Conservation (phyloP, 2,888 invertebrate species). For the Camptogramma bilineatum region DNA sequence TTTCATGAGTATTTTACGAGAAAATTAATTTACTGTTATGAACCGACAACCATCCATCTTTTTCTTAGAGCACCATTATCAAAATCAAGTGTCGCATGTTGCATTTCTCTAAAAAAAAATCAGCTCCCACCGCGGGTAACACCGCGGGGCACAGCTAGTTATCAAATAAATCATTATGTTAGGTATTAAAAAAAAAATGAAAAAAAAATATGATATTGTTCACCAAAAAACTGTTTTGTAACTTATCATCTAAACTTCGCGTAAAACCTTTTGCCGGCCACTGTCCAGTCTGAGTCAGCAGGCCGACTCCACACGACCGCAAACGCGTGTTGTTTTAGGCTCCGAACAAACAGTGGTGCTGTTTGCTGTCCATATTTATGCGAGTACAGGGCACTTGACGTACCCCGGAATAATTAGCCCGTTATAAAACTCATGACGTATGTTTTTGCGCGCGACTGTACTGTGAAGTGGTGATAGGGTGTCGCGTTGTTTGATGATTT, state of each 20-base stretch:
- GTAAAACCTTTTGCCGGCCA: conserved; percentile 43
- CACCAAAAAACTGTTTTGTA: too few relatives aligned
- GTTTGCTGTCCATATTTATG: conserved; percentile 83
- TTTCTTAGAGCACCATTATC: too few relatives aligned
- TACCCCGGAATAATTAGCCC: conserved; percentile 81
- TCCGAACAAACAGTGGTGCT: conserved; percentile 80
- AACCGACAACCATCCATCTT: too few relatives aligned
- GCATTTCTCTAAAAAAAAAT: too few relatives aligned
- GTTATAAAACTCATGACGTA: conserved; percentile 74
- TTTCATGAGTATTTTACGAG: too few relatives aligned
- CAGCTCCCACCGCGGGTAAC: too few relatives aligned
- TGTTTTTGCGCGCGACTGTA: conserved; percentile 54
- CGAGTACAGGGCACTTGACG: conserved; percentile 62
- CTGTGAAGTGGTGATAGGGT: conserved; percentile 26
- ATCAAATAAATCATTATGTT: too few relatives aligned
- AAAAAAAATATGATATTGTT: too few relatives aligned
- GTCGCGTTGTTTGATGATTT: conserved; percentile 4
- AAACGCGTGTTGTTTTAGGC: conserved; percentile 85
- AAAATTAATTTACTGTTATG: too few relatives aligned
- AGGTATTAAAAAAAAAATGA: too few relatives aligned
- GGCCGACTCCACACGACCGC: conserved; percentile 77
- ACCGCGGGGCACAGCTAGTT: too few relatives aligned
- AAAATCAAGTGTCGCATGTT: too few relatives aligned
- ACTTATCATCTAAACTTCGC: conserved; percentile 4
- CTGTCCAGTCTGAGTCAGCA: conserved; percentile 77